phyloP scores from a whole-genome alignment of 1,140 invertebrate species.

The Drosophila ironensis region DNA sequence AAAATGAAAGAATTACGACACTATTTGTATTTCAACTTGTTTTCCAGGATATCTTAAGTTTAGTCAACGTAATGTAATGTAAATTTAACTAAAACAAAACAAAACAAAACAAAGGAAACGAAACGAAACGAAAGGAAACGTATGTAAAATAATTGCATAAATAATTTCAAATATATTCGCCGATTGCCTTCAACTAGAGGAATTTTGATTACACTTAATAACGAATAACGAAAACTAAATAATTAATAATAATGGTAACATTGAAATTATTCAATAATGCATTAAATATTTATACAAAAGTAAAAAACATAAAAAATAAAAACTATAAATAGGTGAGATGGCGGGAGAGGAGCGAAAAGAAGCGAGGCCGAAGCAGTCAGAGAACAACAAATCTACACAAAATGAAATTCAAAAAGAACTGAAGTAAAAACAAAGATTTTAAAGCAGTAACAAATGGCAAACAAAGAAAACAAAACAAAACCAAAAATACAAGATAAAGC shows the following conservation, averaged over 20 bases:
- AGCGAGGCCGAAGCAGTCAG: constrained; percentile 41
- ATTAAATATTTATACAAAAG: constrained; percentile 59
- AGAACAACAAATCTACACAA: constrained; percentile 60
- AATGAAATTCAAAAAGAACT: constrained; percentile 77
- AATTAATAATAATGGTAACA: constrained; percentile 39
- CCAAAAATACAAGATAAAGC: constrained; percentile 34
- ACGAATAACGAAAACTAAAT: constrained; percentile 59
- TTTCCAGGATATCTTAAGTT: constrained; percentile 61
- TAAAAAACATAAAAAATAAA: constrained; percentile 26
- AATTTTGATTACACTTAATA: constrained; percentile 81
- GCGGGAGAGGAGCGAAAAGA: constrained; percentile 11
- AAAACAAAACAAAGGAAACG: constrained; percentile 4
- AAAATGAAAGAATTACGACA: constrained; percentile 16
- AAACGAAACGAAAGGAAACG: constrained; percentile 42
- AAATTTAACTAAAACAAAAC: constrained; percentile 1
- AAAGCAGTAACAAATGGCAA: constrained; percentile 69
- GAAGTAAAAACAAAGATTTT: constrained; percentile 80
- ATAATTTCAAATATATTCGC: constrained; percentile 82
- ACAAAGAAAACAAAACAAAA: constrained; percentile 32
- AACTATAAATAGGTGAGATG: constrained; percentile 18
- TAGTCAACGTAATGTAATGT: constrained; percentile 44
- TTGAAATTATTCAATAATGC: constrained; percentile 54
- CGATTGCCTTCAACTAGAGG: constrained; percentile 82
- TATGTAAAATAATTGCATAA: constrained; percentile 81
- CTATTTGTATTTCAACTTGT: constrained; percentile 61